Base-by-base conservation (phyloP, 2,797 vertebrate genomes). In the Enteromius trimaculatus region DNA sequence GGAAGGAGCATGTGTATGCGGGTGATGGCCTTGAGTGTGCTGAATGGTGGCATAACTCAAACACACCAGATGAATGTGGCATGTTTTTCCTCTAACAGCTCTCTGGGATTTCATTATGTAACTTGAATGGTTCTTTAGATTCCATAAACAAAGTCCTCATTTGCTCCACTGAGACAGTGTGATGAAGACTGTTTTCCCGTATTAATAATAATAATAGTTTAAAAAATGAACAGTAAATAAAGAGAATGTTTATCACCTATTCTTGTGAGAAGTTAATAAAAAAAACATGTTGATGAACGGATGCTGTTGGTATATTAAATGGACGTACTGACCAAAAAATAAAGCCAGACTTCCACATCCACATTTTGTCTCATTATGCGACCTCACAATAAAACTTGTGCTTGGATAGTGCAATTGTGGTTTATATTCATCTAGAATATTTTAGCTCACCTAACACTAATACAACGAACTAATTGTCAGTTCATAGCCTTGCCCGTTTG, bases 31-130 rank as follows among this genome's bases (percentile, higher is more conserved):
- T 65, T 74, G 31, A 76, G 81, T 34, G 89, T 3, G 69, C 53
- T 76, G 66, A 83, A 69, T 21, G 37, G 75, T 53, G 51, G 82
- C 68, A 69, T 78, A 83, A 80, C 83, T 83, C 81, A 80, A 58
- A 58, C 49, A 26, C 64, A 89, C 82, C 88, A 90, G 86, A 91
- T 87, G 79, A 84, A 86, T 79, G 84, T 77, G 55, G 82, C 65
- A 86, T 77, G 85, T 88, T 86, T 84, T 66, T 34, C 82, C 82
- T 37, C 58, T 81, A 80, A 84, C 83, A 62, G 65, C 83, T 83
- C 83, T 68, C 77, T 69, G 53, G 83, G 76, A 86, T 86, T 74
- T 34, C 16, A 49, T 72, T 49, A 51, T 14, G 69, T 71, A 78
- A 51, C 68, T 68, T 42, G 58, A 81, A 85, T 84, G 75, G 39